Evolutionary conservation across 2,888 invertebrate genomes (phyloP).

Genomic region (Salticus scenicus): DNA sequence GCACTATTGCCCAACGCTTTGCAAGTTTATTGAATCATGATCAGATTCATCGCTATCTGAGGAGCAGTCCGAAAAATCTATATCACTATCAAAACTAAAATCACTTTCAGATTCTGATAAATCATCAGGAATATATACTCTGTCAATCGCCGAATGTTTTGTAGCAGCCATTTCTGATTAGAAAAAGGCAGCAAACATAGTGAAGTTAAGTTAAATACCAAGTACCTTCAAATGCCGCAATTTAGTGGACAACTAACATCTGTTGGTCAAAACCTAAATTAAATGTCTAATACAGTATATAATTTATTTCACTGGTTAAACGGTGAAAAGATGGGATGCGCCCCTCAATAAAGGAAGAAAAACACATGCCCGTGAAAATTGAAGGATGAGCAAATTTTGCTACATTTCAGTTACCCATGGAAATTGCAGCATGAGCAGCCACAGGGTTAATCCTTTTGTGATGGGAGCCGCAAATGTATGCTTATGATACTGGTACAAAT

Average conservation of each 20-base stretch:
- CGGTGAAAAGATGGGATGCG: too few species aligned
- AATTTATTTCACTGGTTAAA: too few species aligned
- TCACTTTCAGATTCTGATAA: constrained; percentile 16
- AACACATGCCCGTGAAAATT: too few species aligned
- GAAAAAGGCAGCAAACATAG: constrained; percentile 2
- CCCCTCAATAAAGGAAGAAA: too few species aligned
- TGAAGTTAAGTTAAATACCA: background rate
- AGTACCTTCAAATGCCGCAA: constrained; percentile 11
- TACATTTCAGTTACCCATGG: too few species aligned
- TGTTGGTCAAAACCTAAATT: too few species aligned
- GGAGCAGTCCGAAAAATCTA: constrained; percentile 8
- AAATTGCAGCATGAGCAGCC: too few species aligned
- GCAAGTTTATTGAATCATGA: constrained; percentile 15
- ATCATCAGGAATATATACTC: constrained; percentile 24
- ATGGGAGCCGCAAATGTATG: too few species aligned
- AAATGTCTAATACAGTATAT: too few species aligned
- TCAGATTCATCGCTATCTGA: background rate
- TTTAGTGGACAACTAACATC: constrained; percentile 5
- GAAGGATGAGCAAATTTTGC: too few species aligned
- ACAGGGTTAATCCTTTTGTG: too few species aligned
- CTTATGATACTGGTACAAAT: too few species aligned
- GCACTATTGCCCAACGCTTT: constrained; percentile 10
- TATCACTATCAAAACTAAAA: constrained; percentile 19
- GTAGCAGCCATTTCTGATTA: constrained; percentile 5
- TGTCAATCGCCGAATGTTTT: constrained; percentile 24